These are phyloP conservation scores for Helobdella robusta DNA, from an alignment of 2,888 invertebrate species.

Conservation along the genomic window DNA sequence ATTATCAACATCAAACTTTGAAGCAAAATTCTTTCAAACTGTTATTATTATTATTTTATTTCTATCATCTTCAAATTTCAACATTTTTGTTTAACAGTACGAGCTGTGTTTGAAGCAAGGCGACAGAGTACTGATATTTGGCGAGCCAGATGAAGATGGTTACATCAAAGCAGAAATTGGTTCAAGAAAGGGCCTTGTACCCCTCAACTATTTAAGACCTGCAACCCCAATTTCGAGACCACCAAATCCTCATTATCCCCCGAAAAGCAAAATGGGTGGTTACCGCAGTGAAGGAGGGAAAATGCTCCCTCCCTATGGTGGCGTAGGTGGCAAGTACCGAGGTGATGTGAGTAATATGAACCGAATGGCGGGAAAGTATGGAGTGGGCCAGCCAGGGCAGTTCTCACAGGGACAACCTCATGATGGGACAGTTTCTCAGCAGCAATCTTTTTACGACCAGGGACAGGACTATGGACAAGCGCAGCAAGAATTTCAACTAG, in stretches of 20 bases:
- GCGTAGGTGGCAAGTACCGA: too few species aligned
- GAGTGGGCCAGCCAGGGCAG: too few species aligned
- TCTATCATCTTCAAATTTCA: background rate
- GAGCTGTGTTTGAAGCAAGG: constrained; percentile 92
- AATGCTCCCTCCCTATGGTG: background rate
- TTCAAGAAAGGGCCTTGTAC: constrained; percentile 87
- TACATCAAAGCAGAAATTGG: constrained; percentile 95
- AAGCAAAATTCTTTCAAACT: too few species aligned
- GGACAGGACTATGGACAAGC: too few species aligned
- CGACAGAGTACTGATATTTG: constrained; percentile 89
- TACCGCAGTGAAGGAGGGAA: background rate
- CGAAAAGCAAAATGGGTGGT: background rate
- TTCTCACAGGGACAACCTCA: too few species aligned
- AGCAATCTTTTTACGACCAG: too few species aligned
- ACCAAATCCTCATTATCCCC: background rate
- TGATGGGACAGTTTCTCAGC: too few species aligned
- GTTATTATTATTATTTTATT: too few species aligned
- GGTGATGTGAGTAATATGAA: too few species aligned
- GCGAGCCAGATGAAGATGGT: constrained; percentile 98
- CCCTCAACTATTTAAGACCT: constrained; percentile 71
- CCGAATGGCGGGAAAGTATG: too few species aligned
- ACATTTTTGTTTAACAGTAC: constrained; percentile 59
- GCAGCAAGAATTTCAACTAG: too few species aligned
- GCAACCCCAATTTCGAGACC: constrained; percentile 9
- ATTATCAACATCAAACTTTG: too few species aligned